These are phyloP conservation scores for Apogon talboti DNA, from an alignment of 2,797 vertebrate species.

Conservation along the genomic window DNA sequence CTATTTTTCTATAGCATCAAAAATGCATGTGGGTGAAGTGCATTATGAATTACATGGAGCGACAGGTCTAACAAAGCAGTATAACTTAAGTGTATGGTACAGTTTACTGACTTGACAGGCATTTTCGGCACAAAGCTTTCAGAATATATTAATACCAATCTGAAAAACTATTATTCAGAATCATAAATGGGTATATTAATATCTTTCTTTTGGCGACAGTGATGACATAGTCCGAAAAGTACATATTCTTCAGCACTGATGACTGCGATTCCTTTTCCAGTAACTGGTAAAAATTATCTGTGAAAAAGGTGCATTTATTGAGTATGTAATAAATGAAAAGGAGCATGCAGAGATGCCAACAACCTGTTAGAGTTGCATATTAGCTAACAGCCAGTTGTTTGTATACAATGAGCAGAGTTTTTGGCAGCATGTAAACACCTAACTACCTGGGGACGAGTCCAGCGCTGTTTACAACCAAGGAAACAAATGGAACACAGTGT, in stretches of 20 bases:
- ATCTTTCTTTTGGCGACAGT: neutral
- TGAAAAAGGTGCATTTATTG: neutral
- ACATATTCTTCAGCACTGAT: neutral
- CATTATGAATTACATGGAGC: conserved; percentile 67
- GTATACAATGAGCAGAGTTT: conserved; percentile 30
- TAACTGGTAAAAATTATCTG: neutral
- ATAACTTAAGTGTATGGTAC: conserved; percentile 26
- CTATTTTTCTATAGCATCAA: conserved; percentile 77
- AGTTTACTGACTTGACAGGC: conserved; percentile 11
- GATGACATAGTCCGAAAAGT: neutral
- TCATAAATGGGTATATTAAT: too few species aligned
- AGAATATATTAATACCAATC: conserved; percentile 9
- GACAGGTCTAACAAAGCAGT: conserved; percentile 32
- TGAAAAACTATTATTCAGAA: neutral
- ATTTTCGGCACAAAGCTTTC: conserved; percentile 15
- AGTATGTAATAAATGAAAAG: conserved; percentile 1
- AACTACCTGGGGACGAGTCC: conserved; percentile 57
- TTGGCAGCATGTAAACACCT: conserved; percentile 56
- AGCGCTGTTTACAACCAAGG: conserved; percentile 62
- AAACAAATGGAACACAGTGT: conserved; percentile 58
- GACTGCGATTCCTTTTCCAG: neutral
- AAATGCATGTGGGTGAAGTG: conserved; percentile 74
- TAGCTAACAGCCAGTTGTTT: conserved; percentile 41
- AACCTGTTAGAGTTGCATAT: conserved; percentile 23
- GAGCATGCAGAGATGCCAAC: neutral